Evolutionary conservation across 2,113 vertebrate genomes (phyloP), one percentile per base, ranked within the genome.

Genomic region (Balaenoptera acutorostrata): DNA sequence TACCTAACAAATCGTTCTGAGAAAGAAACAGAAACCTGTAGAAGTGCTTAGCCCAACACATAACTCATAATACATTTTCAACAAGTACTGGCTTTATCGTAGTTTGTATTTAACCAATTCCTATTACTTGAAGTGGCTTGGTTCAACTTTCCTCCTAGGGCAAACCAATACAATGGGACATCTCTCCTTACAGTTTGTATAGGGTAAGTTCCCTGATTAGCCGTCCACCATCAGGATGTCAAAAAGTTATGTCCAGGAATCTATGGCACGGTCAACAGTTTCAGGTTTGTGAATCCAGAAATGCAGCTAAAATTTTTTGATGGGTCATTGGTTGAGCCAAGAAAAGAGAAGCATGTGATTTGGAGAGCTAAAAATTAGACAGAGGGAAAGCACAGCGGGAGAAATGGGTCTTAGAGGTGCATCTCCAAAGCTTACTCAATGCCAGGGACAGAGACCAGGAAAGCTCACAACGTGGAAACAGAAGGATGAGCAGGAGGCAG

Each of bases 401-500:
- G 72, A 81, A 72, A 29, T 23, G 17, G 44, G 63, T 55, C 55
- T 55, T n/a, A 41, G 59, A 69, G 69, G 63, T 75, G 14, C 9
- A 41, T 82, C 74, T 85, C n/a, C 72, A 63, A 84, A 85, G 88
- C 46, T 66, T 29, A 20, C 66, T 96, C 57, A 5, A 33, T 39
- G 88, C n/a, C 63, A 66, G 87, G 33, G 49, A 59, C 18, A 33
- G 81, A 41, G 39, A 64, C 25, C 83, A 17, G 92, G 81, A 81
- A 95, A 41, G 52, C 83, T 95, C 84, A 74, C 0, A 15, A 66
- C 5, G 25, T 23, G 14, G 71, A 89, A 86, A 49, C 88, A 96
- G 91, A 88, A 93, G 90, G 92, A 88, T 46, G 17, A 88, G 89
- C 75, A 78, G 93, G 95, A 97, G 85, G 95, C 90, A 90, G 96